phyloP scores from a whole-genome alignment of 1,140 invertebrate genomes.

The Achroia grisella region DNA sequence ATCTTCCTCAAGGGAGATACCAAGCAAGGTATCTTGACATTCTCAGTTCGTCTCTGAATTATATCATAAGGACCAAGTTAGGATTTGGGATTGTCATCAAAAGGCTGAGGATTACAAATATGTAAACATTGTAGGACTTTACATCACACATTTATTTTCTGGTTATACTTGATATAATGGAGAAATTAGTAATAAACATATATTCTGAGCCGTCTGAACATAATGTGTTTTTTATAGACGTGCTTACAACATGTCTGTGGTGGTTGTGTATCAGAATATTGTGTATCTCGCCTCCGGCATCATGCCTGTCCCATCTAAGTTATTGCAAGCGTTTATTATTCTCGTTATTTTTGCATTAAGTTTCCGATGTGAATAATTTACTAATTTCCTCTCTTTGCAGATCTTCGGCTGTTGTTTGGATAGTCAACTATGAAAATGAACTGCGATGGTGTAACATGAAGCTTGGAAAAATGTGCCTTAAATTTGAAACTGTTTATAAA shows the following conservation, averaged over 20 bases:
- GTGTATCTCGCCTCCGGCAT: neutral
- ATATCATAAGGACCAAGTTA: too few relatives aligned
- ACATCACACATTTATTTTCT: too few relatives aligned
- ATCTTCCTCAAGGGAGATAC: too few relatives aligned
- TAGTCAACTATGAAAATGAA: constrained; percentile 21
- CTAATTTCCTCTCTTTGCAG: constrained; percentile 30
- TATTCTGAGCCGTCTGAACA: neutral
- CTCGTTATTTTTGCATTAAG: constrained; percentile 17
- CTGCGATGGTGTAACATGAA: constrained; percentile 29
- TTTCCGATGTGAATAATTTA: constrained; percentile 16
- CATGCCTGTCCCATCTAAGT: constrained; percentile 1
- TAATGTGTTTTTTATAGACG: neutral
- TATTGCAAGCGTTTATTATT: constrained; percentile 3
- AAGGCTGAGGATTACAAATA: too few relatives aligned
- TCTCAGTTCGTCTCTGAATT: too few relatives aligned
- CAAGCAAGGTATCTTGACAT: too few relatives aligned
- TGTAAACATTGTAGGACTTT: too few relatives aligned
- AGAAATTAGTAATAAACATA: too few relatives aligned
- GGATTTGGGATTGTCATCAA: too few relatives aligned
- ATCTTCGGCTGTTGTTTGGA: constrained; percentile 12
- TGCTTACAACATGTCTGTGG: too few relatives aligned
- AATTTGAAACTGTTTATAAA: constrained; percentile 6
- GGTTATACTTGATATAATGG: too few relatives aligned
- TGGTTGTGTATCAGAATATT: neutral
- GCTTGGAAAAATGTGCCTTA: neutral